A percentile compares a stretch with the other conserved stretches of the same genome.
Conservation (phyloP, 2,113 vertebrate species). For the Engystomops pustulosus region DNA sequence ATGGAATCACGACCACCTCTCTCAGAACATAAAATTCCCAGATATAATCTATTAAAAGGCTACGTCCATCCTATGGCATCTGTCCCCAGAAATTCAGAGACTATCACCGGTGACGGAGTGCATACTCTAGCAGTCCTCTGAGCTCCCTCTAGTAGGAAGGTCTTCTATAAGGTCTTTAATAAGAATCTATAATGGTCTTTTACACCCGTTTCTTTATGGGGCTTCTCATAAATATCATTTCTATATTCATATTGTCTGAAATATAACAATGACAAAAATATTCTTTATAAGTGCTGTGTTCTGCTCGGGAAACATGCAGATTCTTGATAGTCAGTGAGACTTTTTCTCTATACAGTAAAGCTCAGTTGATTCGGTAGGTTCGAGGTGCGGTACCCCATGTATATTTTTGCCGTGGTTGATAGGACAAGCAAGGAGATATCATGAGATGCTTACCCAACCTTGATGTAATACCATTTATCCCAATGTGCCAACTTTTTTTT, state of each 20-base stretch:
- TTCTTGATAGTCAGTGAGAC: slow-evolving; percentile 14
- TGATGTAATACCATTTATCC: neutral
- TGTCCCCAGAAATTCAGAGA: neutral
- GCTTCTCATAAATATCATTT: slow-evolving; percentile 37
- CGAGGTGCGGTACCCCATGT: neutral
- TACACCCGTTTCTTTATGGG: neutral
- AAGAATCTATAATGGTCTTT: slow-evolving; percentile 16
- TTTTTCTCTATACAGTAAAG: neutral
- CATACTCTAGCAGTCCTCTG: neutral
- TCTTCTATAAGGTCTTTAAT: neutral
- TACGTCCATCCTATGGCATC: neutral
- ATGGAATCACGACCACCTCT: slow-evolving; percentile 20
- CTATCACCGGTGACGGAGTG: neutral
- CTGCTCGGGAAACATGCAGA: slow-evolving; percentile 37
- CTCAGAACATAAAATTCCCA: neutral
- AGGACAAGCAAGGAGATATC: neutral
- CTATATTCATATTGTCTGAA: slow-evolving; percentile 36
- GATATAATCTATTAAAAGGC: neutral
- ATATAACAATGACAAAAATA: slow-evolving; percentile 46
- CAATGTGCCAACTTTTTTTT: neutral
- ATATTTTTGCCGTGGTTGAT: neutral
- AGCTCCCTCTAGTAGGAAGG: neutral
- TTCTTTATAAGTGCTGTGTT: slow-evolving; percentile 43
- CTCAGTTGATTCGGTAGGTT: neutral
- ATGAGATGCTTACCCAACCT: neutral